phyloP scores from a whole-genome alignment of 2,888 invertebrate species.

The Harpalus rufipes region DNA sequence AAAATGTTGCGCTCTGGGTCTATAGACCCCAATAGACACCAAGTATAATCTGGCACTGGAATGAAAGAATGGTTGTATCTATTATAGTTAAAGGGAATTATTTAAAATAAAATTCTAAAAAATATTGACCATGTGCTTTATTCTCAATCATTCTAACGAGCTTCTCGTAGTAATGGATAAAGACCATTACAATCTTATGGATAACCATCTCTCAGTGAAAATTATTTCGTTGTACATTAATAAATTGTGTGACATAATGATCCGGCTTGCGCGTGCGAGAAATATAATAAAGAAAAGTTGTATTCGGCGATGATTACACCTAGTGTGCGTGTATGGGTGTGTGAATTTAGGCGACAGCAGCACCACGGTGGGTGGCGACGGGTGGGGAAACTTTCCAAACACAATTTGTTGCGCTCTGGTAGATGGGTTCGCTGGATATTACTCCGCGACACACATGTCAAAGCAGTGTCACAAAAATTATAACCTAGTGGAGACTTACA shows the following conservation, averaged over 20 bases:
- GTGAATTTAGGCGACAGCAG: background rate
- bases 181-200: no score
- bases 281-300: slow-evolving; percentile 49
- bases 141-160: no score
- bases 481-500: no score
- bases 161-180: no score
- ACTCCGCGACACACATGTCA: slow-evolving; percentile 22
- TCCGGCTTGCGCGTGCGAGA: background rate
- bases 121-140: no score
- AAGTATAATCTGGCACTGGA: no score
- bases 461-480: slow-evolving; percentile 26
- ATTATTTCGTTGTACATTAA: background rate
- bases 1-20: no score
- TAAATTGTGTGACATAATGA: slow-evolving; percentile 1
- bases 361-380: background rate
- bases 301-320: slow-evolving; percentile 50
- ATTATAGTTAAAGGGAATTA: no score
- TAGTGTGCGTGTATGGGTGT: slow-evolving; percentile 7
- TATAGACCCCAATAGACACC: no score
- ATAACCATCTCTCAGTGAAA: no score
- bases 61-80: no score
- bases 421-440: slow-evolving; percentile 48
- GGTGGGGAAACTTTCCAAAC: slow-evolving; percentile 58
- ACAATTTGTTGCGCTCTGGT: slow-evolving; percentile 61
- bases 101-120: no score